Evolutionary conservation across 1,140 invertebrate species (phyloP).

Genomic region (Popillia japonica): DNA sequence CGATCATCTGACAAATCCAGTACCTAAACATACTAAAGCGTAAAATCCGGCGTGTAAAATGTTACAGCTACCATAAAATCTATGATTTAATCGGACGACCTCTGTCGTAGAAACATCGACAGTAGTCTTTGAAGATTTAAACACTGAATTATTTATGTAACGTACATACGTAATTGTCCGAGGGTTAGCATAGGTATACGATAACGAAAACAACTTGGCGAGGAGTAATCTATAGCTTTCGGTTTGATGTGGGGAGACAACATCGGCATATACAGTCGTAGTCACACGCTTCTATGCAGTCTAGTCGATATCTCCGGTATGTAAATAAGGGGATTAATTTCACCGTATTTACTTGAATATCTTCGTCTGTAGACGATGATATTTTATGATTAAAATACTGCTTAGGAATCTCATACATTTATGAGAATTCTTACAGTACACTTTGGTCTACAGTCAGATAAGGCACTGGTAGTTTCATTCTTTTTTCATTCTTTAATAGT

Average conservation of each 20-base stretch:
- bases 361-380: neutral
- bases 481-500: too few species aligned
- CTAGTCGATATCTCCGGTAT: slow-evolving; percentile 1
- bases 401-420: too few species aligned
- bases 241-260: neutral
- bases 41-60: too few species aligned
- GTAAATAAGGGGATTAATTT: slow-evolving; percentile 28
- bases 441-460: too few species aligned
- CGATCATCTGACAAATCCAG: neutral
- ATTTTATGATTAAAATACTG: neutral
- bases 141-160: neutral
- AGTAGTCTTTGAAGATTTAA: neutral
- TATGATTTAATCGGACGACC: neutral
- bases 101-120: neutral
- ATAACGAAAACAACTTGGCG: neutral
- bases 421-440: too few species aligned
- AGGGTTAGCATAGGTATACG: neutral
- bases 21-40: neutral
- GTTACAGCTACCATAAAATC: neutral
- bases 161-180: neutral
- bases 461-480: too few species aligned
- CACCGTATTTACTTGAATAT: slow-evolving; percentile 15
- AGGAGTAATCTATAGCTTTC: neutral
- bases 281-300: neutral
- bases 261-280: neutral